Conservation (phyloP, 2,888 invertebrate genomes). For the Eurytoma adleriae region DNA sequence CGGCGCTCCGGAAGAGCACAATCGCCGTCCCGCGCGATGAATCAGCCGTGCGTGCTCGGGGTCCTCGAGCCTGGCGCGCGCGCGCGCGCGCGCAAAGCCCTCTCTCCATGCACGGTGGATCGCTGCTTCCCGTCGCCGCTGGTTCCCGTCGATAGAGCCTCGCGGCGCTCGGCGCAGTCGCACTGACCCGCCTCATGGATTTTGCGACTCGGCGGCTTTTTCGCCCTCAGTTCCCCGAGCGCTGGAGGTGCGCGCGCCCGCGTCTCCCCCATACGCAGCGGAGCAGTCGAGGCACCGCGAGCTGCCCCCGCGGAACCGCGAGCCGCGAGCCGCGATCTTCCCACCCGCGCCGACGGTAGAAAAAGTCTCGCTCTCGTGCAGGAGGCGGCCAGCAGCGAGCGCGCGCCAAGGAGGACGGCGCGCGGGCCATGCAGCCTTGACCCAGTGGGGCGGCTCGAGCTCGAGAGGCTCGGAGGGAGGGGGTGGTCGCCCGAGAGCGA, state of each 20-base stretch:
- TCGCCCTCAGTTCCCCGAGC: background rate
- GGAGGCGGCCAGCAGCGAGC: background rate
- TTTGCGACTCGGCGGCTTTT: slow-evolving; percentile 19
- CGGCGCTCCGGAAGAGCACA: too few species aligned
- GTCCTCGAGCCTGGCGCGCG: too few species aligned
- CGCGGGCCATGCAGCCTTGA: slow-evolving; percentile 33
- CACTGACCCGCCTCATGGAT: slow-evolving; percentile 33
- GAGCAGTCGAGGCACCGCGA: background rate
- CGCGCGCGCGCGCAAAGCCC: too few species aligned
- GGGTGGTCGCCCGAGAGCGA: slow-evolving; percentile 3
- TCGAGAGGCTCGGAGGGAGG: background rate
- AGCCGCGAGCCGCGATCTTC: background rate
- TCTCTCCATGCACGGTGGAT: too few species aligned
- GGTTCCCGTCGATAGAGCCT: too few species aligned
- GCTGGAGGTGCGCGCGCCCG: background rate
- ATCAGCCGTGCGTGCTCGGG: too few species aligned
- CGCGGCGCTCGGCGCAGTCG: slow-evolving; percentile 22
- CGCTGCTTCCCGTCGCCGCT: too few species aligned
- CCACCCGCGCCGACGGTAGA: background rate
- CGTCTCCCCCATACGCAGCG: background rate
- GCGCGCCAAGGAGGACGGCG: background rate
- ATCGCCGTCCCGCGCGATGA: too few species aligned
- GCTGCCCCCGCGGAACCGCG: background rate
- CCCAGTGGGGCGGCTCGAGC: slow-evolving; percentile 9
- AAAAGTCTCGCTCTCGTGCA: background rate